A percentile compares a stretch with the other conserved stretches of the same genome.
Conservation (phyloP, 2,113 vertebrate species). For the Rhea americana region DNA sequence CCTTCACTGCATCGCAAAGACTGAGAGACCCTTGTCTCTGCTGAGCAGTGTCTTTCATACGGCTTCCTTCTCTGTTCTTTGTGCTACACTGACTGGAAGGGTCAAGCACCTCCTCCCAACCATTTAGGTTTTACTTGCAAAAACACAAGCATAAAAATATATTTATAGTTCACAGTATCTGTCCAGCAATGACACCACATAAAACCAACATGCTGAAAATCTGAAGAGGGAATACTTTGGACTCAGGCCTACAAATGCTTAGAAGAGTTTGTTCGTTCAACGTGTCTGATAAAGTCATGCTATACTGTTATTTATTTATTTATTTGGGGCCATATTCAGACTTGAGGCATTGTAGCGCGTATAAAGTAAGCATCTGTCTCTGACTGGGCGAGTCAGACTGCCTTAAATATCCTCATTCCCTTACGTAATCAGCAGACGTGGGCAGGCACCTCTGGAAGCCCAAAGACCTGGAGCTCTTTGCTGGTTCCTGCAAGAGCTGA, state of each 20-base stretch:
- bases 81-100: background rate
- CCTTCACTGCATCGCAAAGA: background rate
- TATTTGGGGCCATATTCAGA: conserved; percentile 50
- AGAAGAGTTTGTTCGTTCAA: conserved; percentile 54
- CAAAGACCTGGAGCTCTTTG: background rate
- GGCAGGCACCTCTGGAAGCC: conserved; percentile 10
- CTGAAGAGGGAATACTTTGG: conserved; percentile 40
- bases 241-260: conserved; percentile 25
- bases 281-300: conserved; percentile 55
- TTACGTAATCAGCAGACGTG: background rate
- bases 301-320: conserved; percentile 47
- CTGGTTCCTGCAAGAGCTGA: background rate
- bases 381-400: background rate
- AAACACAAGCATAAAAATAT: conserved; percentile 54
- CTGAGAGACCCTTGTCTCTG: conserved; percentile 2
- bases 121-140: conserved; percentile 39
- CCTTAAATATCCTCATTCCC: background rate
- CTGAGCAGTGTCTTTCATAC: background rate
- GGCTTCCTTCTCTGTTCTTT: conserved; percentile 34
- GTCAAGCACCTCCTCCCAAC: background rate
- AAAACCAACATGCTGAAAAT: conserved; percentile 57
- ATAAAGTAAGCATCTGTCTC: background rate
- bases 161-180: conserved; percentile 37
- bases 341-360: conserved; percentile 16
- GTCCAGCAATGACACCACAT: conserved; percentile 64